Evolutionary conservation across 2,888 invertebrate species (phyloP), one percentile per base, ranked within the genome.

Genomic region (Opisthograptis luteolata): DNA sequence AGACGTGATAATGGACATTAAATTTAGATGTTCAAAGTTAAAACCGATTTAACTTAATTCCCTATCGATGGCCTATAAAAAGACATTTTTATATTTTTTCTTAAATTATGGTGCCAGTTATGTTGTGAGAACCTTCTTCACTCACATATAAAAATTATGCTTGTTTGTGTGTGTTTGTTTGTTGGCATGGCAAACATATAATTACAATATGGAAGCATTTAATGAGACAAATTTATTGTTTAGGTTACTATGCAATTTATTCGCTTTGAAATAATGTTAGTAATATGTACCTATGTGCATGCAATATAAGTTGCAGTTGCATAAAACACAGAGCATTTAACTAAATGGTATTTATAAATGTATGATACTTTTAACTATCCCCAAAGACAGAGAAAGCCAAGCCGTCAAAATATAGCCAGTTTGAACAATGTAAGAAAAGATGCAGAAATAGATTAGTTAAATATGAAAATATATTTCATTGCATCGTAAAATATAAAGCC

Each of bases 401-500:
- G n/a, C n/a, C n/a, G n/a, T n/a, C n/a, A n/a, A n/a, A n/a, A n/a
- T n/a, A n/a, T n/a, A n/a, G n/a, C n/a, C n/a, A n/a, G n/a, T n/a
- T n/a, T n/a, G n/a, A 17, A 17, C 2, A 17, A 3, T 17, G 17
- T 17, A 27, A 27, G 25, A 6, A 2, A 28, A 7, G 7, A 1
- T 28, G 13, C 13, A 13, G 12, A 13, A 1, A 28, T 13, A 28
- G 10, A 3, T 12, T 28, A 14, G 7, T 13, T 5, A 13, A 43
- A 25, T 7, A 28, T 34, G 8, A 42, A 32, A 27, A 27, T 27
- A 22, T 13, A 66, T 66, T 68, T 55, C 52, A 64, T 66, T 53
- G 47, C 59, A 60, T 73, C 74, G 70, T 82, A 80, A 81, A 84
- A 79, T 52, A 63, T 64, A 47, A 55, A 61, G 69, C 58, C 55